Evolutionary conservation across 2,797 vertebrate genomes (phyloP), one percentile per base, ranked within the genome.

Genomic region (Gallinago solitaria): DNA sequence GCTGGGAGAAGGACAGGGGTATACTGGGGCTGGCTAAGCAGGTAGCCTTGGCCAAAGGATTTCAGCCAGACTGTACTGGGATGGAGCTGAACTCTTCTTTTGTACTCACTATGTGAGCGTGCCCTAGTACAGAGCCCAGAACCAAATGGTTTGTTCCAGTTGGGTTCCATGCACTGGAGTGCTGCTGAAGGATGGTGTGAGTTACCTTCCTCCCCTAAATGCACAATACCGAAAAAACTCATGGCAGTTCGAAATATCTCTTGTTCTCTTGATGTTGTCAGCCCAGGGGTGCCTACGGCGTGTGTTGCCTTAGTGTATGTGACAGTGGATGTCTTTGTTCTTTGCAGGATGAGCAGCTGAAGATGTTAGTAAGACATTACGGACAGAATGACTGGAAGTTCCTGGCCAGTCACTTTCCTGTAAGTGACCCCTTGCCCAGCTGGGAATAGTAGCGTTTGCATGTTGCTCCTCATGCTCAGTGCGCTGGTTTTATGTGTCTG

Each of bases 371-470:
- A 94, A 98, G 98, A 65, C 98, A 98, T 73, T 97, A 98, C 4
- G 99, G 99, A 93, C 97, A 98, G 39, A 98, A 97, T 92, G 99
- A 99, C 90, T 99, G 99, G 99, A 99, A 99, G 97, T 97, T 97
- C 76, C 98, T 99, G 70, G 98, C 99, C 96, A 98, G 97, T 96
- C 98, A 98, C 92, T 98, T 99, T 85, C 98, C 98, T 57, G 99
- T 99, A 97, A 98, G 99, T 99, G 71, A 71, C 59, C 73, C 25
- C 6, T 27, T 74, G 10, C 6, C 21, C 23, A 30, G 9, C 13
- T 77, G 71, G 86, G 61, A 74, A 25, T 63, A 6, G 20, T 33
- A 17, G 47, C 18, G 30, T 86, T 73, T 82, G 48, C 25, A 3
- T 48, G 65, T 35, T 82, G 67, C 77, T 86, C 27, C 74, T 73